Conservation (phyloP, 2,797 vertebrate species). For the Melanotaenia nigrans region DNA sequence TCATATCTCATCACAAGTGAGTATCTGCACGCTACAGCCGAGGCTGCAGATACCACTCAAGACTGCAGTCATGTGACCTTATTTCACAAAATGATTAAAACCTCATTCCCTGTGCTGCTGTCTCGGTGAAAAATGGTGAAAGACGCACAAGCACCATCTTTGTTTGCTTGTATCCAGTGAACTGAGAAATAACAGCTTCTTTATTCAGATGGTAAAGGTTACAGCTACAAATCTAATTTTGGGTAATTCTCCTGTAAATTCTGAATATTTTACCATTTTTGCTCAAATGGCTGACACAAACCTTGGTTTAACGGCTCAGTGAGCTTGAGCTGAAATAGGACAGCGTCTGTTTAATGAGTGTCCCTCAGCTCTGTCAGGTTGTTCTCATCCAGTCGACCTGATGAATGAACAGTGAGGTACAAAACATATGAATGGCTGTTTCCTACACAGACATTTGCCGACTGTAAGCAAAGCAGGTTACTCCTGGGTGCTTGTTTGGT, state of each 20-base stretch:
- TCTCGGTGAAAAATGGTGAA: constrained; percentile 6
- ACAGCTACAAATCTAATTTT: constrained; percentile 15
- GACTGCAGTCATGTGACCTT: constrained; percentile 40
- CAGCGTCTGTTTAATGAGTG: constrained; percentile 57
- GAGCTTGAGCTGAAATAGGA: constrained; percentile 39
- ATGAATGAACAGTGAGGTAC: constrained; percentile 44
- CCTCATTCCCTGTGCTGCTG: constrained; percentile 16
- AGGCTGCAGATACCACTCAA: constrained; percentile 38
- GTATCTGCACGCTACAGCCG: constrained; percentile 5
- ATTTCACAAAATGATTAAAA: constrained; percentile 41
- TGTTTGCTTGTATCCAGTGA: constrained; percentile 22
- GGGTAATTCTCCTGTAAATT: constrained; percentile 9
- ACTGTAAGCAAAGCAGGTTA: constrained; percentile 33
- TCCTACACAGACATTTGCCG: constrained; percentile 15
- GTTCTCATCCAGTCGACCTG: constrained; percentile 39
- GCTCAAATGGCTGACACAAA: constrained; percentile 15
- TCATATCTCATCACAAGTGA: no score
- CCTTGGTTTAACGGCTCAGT: constrained; percentile 34
- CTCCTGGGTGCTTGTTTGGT: constrained; percentile 10
- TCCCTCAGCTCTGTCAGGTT: constrained; percentile 22
- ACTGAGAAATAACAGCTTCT: constrained; percentile 22
- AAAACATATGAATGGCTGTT: constrained; percentile 31
- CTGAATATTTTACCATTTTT: not conserved
- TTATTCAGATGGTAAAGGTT: constrained; percentile 26
- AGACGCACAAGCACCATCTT: constrained; percentile 10